Conservation (phyloP, 2,797 vertebrate species). For the Aotus griseimembra region DNA sequence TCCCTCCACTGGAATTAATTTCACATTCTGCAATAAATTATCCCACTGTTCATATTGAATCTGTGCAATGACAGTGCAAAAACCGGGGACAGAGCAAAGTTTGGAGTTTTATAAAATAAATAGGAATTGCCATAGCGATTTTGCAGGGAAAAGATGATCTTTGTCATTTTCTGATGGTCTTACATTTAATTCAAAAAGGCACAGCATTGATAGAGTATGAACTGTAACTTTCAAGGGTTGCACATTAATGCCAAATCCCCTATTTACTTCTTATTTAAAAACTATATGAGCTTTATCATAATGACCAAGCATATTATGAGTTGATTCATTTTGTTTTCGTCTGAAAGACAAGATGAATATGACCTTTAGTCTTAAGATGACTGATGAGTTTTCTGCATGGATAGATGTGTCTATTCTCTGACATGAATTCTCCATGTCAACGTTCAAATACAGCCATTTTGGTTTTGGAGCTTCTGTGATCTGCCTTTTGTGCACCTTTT, state of each 20-base stretch:
- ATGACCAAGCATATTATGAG: neutral
- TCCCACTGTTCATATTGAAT: neutral
- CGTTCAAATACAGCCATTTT: neutral
- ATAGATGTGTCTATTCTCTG: neutral
- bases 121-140: neutral
- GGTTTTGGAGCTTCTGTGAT: neutral
- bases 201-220: accelerated
- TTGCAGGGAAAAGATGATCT: neutral
- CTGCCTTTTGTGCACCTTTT: neutral
- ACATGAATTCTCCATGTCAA: neutral
- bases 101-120: neutral
- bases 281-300: neutral
- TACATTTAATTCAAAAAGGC: neutral
- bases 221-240: neutral
- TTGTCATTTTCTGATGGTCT: neutral
- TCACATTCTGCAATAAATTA: slow-evolving; percentile 29
- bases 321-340: neutral
- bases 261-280: neutral
- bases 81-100: neutral
- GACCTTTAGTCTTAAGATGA: neutral
- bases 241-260: neutral
- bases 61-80: neutral
- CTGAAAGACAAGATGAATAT: neutral
- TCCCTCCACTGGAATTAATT: neutral
- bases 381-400: neutral